Percentiles rank a stretch among this genome's conserved stretches.
Conservation (phyloP, 2,888 invertebrate genomes). For the Epinotia demarniana region DNA sequence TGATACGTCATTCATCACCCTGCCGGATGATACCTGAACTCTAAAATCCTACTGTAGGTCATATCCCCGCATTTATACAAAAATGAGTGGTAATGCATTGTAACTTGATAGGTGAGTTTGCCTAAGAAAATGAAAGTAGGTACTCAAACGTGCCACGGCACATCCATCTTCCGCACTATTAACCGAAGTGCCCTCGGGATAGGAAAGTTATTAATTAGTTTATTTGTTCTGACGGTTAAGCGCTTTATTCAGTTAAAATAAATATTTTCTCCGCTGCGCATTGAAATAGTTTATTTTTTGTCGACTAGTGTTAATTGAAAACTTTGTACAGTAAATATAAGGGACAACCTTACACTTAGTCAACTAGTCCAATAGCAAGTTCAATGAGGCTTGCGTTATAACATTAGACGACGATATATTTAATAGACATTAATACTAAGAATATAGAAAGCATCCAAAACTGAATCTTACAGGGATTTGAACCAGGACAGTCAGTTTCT, state of each 20-base stretch:
- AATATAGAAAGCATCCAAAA: no score
- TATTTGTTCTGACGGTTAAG: constrained; percentile 33
- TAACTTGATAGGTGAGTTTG: neutral
- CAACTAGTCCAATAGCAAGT: no score
- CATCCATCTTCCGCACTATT: constrained; percentile 24
- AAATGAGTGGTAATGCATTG: neutral
- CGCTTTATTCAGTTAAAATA: constrained; percentile 24
- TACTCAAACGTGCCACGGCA: constrained; percentile 11
- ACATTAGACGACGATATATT: no score
- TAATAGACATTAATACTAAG: no score
- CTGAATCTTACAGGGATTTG: no score
- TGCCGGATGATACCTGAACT: no score
- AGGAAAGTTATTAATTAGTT: constrained; percentile 36
- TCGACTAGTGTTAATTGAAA: neutral
- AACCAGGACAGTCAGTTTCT: no score
- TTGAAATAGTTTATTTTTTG: neutral
- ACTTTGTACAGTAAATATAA: neutral
- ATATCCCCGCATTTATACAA: no score
- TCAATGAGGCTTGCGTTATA: no score
- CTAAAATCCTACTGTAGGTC: no score
- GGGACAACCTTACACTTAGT: no score
- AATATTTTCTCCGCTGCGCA: neutral
- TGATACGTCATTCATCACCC: no score
- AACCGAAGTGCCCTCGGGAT: constrained; percentile 29
- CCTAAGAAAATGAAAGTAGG: constrained; percentile 9